Conservation (phyloP, 2,797 vertebrate species). For the Luscinia megarhynchos region DNA sequence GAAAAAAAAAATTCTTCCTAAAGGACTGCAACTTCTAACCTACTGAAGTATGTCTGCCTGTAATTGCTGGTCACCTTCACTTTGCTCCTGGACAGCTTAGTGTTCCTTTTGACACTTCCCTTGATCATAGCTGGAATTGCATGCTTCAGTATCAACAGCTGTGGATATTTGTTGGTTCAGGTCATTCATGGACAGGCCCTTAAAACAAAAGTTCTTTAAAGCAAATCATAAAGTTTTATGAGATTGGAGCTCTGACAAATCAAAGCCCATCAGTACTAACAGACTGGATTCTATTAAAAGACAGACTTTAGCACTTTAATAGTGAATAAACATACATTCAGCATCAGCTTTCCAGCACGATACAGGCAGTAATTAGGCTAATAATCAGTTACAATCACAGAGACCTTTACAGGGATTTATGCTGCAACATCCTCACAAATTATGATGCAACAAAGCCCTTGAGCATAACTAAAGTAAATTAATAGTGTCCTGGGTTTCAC, state of each 20-base stretch:
- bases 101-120: background rate
- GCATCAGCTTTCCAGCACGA: background rate
- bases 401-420: background rate
- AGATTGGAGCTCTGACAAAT: background rate
- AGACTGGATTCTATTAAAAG: background rate
- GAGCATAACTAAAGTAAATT: conserved; percentile 45
- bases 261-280: background rate
- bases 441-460: conserved; percentile 51
- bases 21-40: background rate
- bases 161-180: background rate
- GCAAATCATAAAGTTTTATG: background rate
- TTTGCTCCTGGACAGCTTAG: background rate
- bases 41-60: background rate
- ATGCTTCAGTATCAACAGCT: background rate
- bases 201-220: background rate
- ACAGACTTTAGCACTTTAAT: background rate
- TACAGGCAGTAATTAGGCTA: conserved; percentile 15
- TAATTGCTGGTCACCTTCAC: background rate
- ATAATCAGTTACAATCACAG: conserved; percentile 33
- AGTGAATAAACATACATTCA: background rate
- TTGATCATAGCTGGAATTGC: background rate
- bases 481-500: conserved; percentile 57
- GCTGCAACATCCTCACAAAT: conserved; percentile 7
- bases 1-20: background rate
- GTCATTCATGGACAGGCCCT: background rate